Evolutionary conservation across 2,797 vertebrate species (phyloP), one percentile per base, ranked within the genome.

Genomic region (Amniataba percoides): DNA sequence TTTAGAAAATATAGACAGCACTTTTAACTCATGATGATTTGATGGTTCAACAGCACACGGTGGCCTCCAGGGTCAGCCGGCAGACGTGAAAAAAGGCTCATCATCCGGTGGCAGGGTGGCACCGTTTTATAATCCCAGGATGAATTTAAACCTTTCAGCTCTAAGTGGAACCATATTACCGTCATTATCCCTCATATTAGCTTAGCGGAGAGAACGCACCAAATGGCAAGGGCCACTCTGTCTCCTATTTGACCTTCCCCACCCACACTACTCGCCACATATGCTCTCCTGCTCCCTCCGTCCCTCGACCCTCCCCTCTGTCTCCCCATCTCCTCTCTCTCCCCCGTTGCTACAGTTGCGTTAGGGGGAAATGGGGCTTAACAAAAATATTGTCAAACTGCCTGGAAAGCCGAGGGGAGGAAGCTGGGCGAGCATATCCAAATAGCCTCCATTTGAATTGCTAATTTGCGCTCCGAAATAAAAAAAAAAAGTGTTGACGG

Each of bases 381-480:
- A 91, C 91, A 89, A 92, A 94, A 94, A 94, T 92, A 94, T 94
- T 95, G 94, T 94, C 94, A 93, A 93, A 94, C 91, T 94, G 93
- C 94, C 94, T 93, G 89, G 92, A 94, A 94, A 93, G 89, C 92
- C 77, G 78, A 91, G 84, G 88, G 90, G 91, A 92, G 87, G 86
- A 86, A 92, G 87, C 90, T 69, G 87, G 90, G 91, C 67, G 60
- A 93, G 90, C 89, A 81, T 86, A 91, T 90, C 91, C 90, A 94
- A 95, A 94, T 91, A 92, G 90, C 90, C 86, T 7, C 84, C 48
- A 92, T 93, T 91, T 94, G 91, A 94, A 95, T 95, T 94, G 94
- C 93, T 93, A 95, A 94, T 94, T 90, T 89, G 80, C 88, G 73
- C 76, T 82, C 5, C 57, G 40, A 71, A 67, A n/a, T n/a, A n/a